phyloP scores from a whole-genome alignment of 2,113 vertebrate species.

The Papio anubis region DNA sequence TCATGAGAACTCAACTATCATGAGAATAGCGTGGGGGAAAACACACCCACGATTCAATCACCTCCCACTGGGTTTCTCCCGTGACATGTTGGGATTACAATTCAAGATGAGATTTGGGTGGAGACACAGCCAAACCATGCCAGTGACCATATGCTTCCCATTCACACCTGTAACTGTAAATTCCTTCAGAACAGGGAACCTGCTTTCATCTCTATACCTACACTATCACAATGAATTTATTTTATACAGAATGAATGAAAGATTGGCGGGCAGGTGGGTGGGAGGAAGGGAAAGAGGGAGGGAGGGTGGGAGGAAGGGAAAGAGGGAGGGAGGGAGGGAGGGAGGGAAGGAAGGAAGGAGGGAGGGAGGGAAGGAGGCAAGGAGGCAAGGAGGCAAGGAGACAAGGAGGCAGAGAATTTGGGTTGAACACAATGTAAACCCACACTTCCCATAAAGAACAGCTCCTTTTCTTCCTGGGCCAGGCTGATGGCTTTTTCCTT shows the following conservation, averaged over 20 bases:
- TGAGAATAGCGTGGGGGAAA: no score
- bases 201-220: not conserved
- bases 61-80: no score
- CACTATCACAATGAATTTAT: not conserved
- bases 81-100: no score
- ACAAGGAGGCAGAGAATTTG: not conserved
- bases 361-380: rapidly evolving
- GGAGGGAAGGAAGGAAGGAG: rapidly evolving
- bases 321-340: rapidly evolving
- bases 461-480: not conserved
- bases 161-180: not conserved
- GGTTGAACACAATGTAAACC: not conserved
- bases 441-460: not conserved
- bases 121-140: no score
- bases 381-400: rapidly evolving
- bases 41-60: no score
- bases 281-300: rapidly evolving
- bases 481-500: not conserved
- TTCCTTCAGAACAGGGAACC: no score
- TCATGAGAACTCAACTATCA: no score
- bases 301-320: rapidly evolving
- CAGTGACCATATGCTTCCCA: not conserved
- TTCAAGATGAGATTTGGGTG: no score
- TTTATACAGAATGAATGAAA: not conserved
- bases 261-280: no score